Base-by-base conservation (phyloP, 2,113 vertebrate species). In the Athene noctua region DNA sequence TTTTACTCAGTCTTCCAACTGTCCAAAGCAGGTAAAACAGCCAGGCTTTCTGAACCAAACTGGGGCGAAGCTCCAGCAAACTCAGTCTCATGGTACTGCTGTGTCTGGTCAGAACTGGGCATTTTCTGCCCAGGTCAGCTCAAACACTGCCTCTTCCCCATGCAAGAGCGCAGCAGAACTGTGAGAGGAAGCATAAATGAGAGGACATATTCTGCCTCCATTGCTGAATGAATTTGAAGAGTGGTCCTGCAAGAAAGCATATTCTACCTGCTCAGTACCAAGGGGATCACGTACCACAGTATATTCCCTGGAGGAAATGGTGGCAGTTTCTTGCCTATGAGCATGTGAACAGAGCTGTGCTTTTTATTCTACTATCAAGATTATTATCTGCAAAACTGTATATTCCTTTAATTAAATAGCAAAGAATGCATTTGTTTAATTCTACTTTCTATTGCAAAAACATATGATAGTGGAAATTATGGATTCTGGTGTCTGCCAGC, bases 31-130 rank as follows among this genome's bases (percentile, higher is more conserved):
- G 36, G 30, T 30, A 34, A 84, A 89, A 44, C 19, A 78, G 22
- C 6, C 6, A 10, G 46, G 18, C 32, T 88, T 81, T 90, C 79
- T 79, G 42, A 85, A 65, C 11, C 49, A 80, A 92, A 55, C 9
- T 0, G 0, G 0, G 1, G 29, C 32, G 62, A 63, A 88, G 44
- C 49, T 68, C 34, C 0, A 0, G 52, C 57, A 61, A 6, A 2
- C 27, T 73, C 25, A 30, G 47, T 34, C 32, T 75, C 34, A 25
- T 1, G 11, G 46, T 44, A 40, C 27, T 0, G 0, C 59, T 62
- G 15, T 14, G 9, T 36, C 21, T 61, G 40, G 20, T 68, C 59
- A 54, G 61, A 92, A 32, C 42, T 1, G 1, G n/a, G 38, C 44
- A n/a, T n/a, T 55, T 40, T 58, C 73, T 81, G 61, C 40, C 61